Base-by-base conservation (phyloP, 2,797 vertebrate genomes). In the Xenopus petersii region DNA sequence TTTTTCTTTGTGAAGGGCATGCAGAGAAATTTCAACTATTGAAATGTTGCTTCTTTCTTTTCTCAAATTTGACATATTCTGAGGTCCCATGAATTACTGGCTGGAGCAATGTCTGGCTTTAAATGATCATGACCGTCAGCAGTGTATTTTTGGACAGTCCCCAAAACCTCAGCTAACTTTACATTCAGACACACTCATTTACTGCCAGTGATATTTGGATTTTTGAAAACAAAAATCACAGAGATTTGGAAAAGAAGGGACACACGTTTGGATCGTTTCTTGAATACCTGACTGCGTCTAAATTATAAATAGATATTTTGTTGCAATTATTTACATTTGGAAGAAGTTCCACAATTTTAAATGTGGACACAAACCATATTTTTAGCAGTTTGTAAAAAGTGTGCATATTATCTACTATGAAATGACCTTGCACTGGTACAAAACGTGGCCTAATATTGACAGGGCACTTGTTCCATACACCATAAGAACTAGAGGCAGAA, bases 381-480 rank as follows among this genome's bases (percentile, higher is more conserved):
- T 51, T 49, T 48, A 73, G 63, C 60, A 74, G 71, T 74, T 79
- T 79, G 77, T 79, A 79, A 74, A 79, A 79, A 79, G 77, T 74
- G 67, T 74, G 77, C 77, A 79, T 70, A 79, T 73, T 59, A 54
- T 79, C 59, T 64, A 66, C 73, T 89, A 88, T 86, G 82, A 82
- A 77, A 84, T 83, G 70, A 84, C 84, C 82, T 0, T 80, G 78
- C 81, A 80, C 74, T 33, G 0, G 11, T 85, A 87, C 54, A 87
- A 86, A 84, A 86, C 24, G 10, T 77, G 63, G 79, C 81, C 77
- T 77, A 81, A 59, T 86, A 88, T 89, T 88, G 83, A 91, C 85
- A 86, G 89, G 90, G 90, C 90, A 92, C 89, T 91, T 91, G 81
- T 84, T 89, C 88, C 77, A 6, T 42, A 9, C 5, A 42, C 4